A percentile compares a stretch with the other conserved stretches of the same genome.
Conservation (phyloP, 2,888 invertebrate genomes). For the Eristalis pertinax region DNA sequence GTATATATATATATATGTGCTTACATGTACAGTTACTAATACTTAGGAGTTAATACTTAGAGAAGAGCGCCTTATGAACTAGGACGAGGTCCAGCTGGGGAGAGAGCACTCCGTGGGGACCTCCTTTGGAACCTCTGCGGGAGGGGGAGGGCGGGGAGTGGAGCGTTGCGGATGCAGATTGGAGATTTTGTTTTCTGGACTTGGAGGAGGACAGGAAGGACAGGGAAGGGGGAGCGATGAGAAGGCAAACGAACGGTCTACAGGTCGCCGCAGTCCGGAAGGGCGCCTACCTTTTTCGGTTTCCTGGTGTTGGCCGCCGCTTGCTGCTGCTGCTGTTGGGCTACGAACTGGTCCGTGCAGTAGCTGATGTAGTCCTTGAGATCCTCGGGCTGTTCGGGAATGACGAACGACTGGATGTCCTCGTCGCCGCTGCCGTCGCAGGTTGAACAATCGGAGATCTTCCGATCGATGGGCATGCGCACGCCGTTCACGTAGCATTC, state of each 20-base stretch:
- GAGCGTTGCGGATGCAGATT: not conserved
- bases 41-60: constrained; percentile 55
- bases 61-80: constrained; percentile 13
- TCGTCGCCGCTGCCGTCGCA: constrained; percentile 87
- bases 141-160: too few relatives aligned
- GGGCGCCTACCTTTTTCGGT: constrained; percentile 76
- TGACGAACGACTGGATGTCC: constrained; percentile 72
- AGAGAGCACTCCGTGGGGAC: not conserved
- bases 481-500: constrained; percentile 82
- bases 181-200: constrained; percentile 37
- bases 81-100: not conserved
- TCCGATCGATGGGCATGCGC: constrained; percentile 84
- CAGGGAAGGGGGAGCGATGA: not conserved
- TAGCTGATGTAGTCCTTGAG: constrained; percentile 53
- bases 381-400: constrained; percentile 74
- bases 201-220: not conserved
- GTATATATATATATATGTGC: not conserved
- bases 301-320: constrained; percentile 35
- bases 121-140: not conserved
- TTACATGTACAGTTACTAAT: constrained; percentile 49
- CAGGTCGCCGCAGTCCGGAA: constrained; percentile 75
- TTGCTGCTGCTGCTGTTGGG: constrained; percentile 50
- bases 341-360: constrained; percentile 73
- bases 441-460: constrained; percentile 88
- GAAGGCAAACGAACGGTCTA: constrained; percentile 72